phyloP scores from a whole-genome alignment of 2,797 vertebrate species.

The Miichthys miiuy region DNA sequence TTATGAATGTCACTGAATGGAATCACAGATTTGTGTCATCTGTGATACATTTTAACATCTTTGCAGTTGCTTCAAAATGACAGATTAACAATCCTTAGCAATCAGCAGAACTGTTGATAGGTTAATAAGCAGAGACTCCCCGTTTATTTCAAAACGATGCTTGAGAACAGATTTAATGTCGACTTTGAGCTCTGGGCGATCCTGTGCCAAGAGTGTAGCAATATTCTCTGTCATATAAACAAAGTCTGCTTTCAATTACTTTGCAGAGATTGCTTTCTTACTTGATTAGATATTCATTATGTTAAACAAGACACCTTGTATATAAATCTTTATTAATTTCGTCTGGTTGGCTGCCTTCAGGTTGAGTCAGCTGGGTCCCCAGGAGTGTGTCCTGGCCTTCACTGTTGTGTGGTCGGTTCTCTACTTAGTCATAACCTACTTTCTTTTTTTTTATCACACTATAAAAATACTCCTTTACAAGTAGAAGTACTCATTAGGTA shows the following conservation, averaged over 20 bases:
- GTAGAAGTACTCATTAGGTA: not conserved
- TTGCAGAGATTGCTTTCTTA: conserved; percentile 83
- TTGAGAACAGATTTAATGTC: conserved; percentile 59
- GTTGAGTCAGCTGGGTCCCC: conserved; percentile 77
- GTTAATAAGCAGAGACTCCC: not conserved
- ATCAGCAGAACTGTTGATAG: conserved; percentile 9
- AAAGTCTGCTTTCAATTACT: conserved; percentile 86
- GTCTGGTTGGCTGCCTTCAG: conserved; percentile 74
- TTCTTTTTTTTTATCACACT: not conserved
- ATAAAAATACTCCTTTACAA: not conserved
- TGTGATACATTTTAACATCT: not conserved
- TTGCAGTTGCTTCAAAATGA: not conserved
- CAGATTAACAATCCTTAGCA: not conserved
- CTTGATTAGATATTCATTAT: conserved; percentile 87
- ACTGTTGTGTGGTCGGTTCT: conserved; percentile 31
- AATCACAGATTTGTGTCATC: not conserved
- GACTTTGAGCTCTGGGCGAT: conserved; percentile 53
- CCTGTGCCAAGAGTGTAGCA: conserved; percentile 74
- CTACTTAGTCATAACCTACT: conserved; percentile 18
- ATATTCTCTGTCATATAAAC: conserved; percentile 68
- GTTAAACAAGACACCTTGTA: conserved; percentile 82
- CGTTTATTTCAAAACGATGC: conserved; percentile 23
- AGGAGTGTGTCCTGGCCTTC: conserved; percentile 8
- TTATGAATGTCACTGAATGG: not conserved
- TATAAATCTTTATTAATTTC: conserved; percentile 81